Evolutionary conservation across 2,113 vertebrate species (phyloP).

Genomic region (Erinaceus europaeus): DNA sequence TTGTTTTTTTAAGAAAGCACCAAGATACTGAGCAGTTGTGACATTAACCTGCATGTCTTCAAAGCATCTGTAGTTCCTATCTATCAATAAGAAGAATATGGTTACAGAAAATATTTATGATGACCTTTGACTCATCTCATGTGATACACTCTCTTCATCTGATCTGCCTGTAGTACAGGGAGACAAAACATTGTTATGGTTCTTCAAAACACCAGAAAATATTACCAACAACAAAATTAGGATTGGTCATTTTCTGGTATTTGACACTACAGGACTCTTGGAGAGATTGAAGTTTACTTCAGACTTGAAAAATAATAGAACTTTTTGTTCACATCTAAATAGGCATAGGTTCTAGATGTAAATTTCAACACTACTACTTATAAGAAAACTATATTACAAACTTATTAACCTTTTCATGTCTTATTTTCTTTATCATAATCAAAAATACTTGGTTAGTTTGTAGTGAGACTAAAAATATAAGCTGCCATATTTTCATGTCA

Average conservation of each 20-base stretch:
- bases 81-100: neutral
- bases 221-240: neutral
- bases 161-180: neutral
- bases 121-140: neutral
- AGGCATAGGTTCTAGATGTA: neutral
- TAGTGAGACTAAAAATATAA: neutral
- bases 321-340: neutral
- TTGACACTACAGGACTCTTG: neutral
- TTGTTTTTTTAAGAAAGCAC: neutral
- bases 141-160: neutral
- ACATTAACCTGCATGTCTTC: neutral
- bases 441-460: neutral
- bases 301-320: neutral
- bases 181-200: neutral
- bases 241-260: neutral
- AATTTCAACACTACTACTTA: neutral
- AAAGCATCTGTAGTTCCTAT: neutral
- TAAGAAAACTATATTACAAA: neutral
- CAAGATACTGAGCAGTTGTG: neutral
- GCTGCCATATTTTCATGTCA: neutral
- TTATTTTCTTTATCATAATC: neutral
- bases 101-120: neutral
- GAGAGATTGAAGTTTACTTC: neutral
- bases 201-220: conserved; percentile 2
- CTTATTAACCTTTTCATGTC: neutral